Base-by-base conservation (phyloP, 1,140 invertebrate species). In the Cotesia glomerata region DNA sequence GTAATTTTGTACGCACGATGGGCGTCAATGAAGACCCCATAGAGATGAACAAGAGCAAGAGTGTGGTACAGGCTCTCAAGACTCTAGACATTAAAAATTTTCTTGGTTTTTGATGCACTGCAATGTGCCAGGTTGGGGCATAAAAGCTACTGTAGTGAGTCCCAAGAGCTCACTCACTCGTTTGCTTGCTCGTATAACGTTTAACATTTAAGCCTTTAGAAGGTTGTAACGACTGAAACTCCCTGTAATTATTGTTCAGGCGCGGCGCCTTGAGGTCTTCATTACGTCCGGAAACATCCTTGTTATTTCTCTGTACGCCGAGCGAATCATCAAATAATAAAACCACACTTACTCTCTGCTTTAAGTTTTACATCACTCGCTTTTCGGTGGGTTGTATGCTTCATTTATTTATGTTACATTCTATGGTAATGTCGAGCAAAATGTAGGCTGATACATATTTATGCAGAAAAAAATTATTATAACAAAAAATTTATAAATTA, bases 141-240 rank as follows among this genome's bases (percentile, higher is more conserved):
- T 86, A 86, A 86, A 85, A 85, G 85, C 84, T 86, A 86, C 85
- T 75, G 85, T 84, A 76, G 82, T 56, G 77, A 80, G 81, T 74
- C 79, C 73, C 59, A 61, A 62, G 62, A 34, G 74, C 58, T 59
- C 66, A 68, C n/a, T 49, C 59, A 26, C 59, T 65, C 49, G 16
- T 35, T 16, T 39, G 26, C 58, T 61, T 58, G 18, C 59, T 82
- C 80, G 78, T 85, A 85, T 86, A 87, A 82, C 85, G 82, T 85
- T 86, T 85, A 87, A 87, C 86, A 87, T 87, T 87, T 85, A 84
- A 86, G 84, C 81, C 86, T 85, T 86, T 87, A 86, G 85, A 87
- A 86, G 86, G 85, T 84, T 85, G 86, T 86, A 86, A 87, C 84
- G 80, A 76, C 85, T 85, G 81, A 82, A 82, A 7, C 75, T 86